Evolutionary conservation across 2,797 vertebrate genomes (phyloP).

Genomic region (Stomatorhinus walkeri): DNA sequence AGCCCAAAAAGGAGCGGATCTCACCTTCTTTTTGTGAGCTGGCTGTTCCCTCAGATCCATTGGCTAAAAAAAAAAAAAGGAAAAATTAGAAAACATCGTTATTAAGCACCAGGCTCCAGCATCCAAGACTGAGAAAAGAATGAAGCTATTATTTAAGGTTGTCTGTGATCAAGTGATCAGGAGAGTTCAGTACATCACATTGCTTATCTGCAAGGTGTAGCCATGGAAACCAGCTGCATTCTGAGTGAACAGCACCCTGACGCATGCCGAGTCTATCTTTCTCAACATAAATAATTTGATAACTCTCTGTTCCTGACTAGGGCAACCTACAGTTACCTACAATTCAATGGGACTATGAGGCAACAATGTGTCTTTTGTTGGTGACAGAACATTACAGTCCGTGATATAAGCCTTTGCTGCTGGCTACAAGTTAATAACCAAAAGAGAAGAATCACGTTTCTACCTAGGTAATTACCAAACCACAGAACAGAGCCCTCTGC

Average conservation of each 20-base stretch:
- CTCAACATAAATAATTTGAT: neutral
- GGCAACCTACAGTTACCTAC: neutral
- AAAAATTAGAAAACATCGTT: neutral
- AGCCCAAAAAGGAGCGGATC: neutral
- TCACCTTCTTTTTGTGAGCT: neutral
- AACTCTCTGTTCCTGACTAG: neutral
- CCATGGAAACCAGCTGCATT: neutral
- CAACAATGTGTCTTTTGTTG: neutral
- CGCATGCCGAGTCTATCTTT: neutral
- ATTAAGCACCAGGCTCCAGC: neutral
- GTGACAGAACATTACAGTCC: neutral
- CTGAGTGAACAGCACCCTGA: neutral
- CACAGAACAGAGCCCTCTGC: neutral
- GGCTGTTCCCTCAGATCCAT: neutral
- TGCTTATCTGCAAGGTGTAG: neutral
- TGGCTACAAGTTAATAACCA: neutral
- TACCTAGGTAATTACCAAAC: conserved; percentile 46
- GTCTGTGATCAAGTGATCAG: neutral
- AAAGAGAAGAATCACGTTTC: neutral
- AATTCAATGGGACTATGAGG: neutral
- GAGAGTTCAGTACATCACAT: neutral
- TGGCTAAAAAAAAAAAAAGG: conserved; percentile 16
- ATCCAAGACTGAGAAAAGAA: neutral
- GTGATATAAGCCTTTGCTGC: neutral
- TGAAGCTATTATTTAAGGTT: neutral